Conservation (phyloP, 37 sponge, comb jelly and placozoan genomes). For the Cliona cf. orientalis region DNA sequence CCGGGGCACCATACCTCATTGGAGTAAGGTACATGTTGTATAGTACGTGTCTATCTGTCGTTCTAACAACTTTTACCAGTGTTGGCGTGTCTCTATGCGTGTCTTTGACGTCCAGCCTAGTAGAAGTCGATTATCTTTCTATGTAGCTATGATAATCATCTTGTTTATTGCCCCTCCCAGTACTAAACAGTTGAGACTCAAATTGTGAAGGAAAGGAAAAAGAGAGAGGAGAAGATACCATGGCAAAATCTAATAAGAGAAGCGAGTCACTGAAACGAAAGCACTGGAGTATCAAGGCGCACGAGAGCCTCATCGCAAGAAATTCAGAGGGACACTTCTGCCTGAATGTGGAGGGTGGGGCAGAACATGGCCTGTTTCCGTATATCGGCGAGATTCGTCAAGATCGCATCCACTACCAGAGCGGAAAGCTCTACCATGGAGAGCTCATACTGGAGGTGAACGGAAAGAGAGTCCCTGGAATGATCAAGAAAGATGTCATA, state of each 20-base stretch:
- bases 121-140: too few relatives aligned
- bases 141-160: too few relatives aligned
- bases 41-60: too few relatives aligned
- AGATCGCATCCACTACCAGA: constrained; percentile 74
- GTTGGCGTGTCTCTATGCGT: too few relatives aligned
- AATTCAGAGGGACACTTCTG: constrained; percentile 84
- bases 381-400: constrained; percentile 76
- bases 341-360: constrained; percentile 94
- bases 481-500: constrained; percentile 91
- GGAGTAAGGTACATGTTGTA: too few relatives aligned
- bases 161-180: too few relatives aligned
- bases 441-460: constrained; percentile 91
- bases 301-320: constrained; percentile 74
- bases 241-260: constrained; percentile 33
- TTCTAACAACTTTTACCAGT: too few relatives aligned
- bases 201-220: too few relatives aligned
- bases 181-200: too few relatives aligned
- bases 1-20: too few relatives aligned
- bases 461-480: constrained; percentile 85
- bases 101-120: too few relatives aligned
- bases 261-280: constrained; percentile 66
- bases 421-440: constrained; percentile 71
- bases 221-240: too few relatives aligned
- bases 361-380: constrained; percentile 77
- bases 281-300: constrained; percentile 88